Percentiles rank a stretch among this genome's conserved stretches.
Evolutionary conservation across 2,888 invertebrate species (phyloP).

Genomic region (Conchocele bisecta): DNA sequence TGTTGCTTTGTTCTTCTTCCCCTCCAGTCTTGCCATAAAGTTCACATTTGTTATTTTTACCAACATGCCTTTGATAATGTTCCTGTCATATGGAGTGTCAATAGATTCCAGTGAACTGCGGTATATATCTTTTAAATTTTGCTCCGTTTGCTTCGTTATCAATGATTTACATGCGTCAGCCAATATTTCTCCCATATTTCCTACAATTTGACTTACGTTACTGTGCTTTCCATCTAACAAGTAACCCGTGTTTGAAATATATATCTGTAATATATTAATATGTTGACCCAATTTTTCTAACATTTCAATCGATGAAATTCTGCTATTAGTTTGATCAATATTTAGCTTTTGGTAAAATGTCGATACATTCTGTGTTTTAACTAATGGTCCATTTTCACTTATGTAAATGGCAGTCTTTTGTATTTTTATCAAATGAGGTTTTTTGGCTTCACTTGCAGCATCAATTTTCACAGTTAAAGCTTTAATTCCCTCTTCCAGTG

Average conservation of each 20-base stretch:
- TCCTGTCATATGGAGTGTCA: background rate
- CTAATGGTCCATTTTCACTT: background rate
- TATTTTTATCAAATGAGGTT: background rate
- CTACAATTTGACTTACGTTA: background rate
- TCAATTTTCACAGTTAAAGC: background rate
- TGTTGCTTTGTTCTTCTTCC: background rate
- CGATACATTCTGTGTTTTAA: conserved; percentile 1
- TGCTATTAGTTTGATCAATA: background rate
- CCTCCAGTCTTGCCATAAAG: conserved; percentile 1
- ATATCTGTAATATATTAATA: background rate
- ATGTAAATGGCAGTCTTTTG: too few species aligned
- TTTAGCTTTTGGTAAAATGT: background rate
- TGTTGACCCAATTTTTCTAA: background rate
- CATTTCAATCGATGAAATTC: background rate
- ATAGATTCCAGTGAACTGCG: background rate
- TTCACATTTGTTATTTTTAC: background rate
- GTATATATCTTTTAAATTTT: background rate
- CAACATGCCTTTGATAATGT: conserved; percentile 6
- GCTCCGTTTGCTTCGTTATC: background rate
- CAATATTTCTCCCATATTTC: background rate
- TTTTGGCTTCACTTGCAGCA: background rate
- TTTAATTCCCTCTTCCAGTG: background rate
- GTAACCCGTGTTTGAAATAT: conserved; percentile 5
- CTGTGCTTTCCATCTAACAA: background rate
- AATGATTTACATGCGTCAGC: background rate